Conservation (phyloP, 1,140 invertebrate genomes). For the Dufourea novaeangliae region DNA sequence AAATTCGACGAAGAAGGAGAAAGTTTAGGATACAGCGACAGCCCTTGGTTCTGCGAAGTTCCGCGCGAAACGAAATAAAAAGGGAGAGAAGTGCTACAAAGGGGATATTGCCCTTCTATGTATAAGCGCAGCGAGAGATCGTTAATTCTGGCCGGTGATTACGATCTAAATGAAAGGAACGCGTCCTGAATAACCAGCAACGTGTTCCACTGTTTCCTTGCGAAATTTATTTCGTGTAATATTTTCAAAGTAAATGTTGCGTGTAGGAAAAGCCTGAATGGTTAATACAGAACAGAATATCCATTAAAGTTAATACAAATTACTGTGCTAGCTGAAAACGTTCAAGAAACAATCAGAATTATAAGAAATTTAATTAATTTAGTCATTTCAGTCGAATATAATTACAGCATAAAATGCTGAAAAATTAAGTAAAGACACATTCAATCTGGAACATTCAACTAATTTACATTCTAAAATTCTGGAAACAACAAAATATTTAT, state of each 20-base stretch:
- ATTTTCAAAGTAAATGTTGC: neutral
- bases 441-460: too few species aligned
- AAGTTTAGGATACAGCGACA: constrained; percentile 58
- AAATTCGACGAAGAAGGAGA: constrained; percentile 68
- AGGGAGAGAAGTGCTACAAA: constrained; percentile 43
- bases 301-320: too few species aligned
- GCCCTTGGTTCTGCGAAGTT: constrained; percentile 43
- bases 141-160: constrained; percentile 52
- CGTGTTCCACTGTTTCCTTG: constrained; percentile 6
- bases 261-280: neutral
- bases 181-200: constrained; percentile 35
- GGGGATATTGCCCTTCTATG: constrained; percentile 53
- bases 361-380: too few species aligned
- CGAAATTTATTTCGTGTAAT: neutral
- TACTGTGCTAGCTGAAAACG: too few species aligned
- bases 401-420: too few species aligned
- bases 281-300: neutral
- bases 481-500: too few species aligned
- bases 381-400: too few species aligned
- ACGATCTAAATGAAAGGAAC: constrained; percentile 50
- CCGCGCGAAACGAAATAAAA: constrained; percentile 55
- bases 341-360: neutral
- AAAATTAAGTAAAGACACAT: too few species aligned
- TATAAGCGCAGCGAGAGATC: constrained; percentile 53
- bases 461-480: too few species aligned